phyloP scores from a whole-genome alignment of 1,140 invertebrate species.

The Drosophila kepulauana region DNA sequence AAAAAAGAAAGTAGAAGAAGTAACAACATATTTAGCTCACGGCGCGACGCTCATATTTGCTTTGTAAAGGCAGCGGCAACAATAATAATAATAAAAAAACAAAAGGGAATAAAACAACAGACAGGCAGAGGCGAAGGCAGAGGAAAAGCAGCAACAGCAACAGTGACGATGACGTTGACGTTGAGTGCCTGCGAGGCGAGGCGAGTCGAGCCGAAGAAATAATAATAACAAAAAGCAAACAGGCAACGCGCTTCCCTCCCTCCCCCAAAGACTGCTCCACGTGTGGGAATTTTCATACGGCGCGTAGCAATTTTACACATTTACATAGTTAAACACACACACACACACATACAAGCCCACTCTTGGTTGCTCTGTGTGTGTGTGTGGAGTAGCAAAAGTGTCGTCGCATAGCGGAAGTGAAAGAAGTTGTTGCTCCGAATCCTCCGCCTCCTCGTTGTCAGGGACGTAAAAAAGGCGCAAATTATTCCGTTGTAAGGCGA shows the following conservation, averaged over 20 bases:
- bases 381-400: slow-evolving; percentile 58
- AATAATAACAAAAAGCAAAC: slow-evolving; percentile 83
- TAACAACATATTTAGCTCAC: slow-evolving; percentile 77
- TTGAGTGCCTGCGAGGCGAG: slow-evolving; percentile 63
- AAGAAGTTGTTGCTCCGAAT: slow-evolving; percentile 67
- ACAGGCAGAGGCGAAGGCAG: not conserved
- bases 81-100: slow-evolving; percentile 67
- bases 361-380: not conserved
- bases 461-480: slow-evolving; percentile 61
- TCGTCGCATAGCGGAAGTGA: slow-evolving; percentile 78
- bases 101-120: slow-evolving; percentile 44
- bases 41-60: slow-evolving; percentile 74
- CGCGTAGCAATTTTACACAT: slow-evolving; percentile 82
- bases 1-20: slow-evolving; percentile 52
- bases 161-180: slow-evolving; percentile 53
- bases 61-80: slow-evolving; percentile 69
- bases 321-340: slow-evolving; percentile 80
- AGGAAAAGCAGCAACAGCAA: slow-evolving; percentile 13
- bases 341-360: slow-evolving; percentile 24
- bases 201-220: slow-evolving; percentile 56
- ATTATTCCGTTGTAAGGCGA: slow-evolving; percentile 75
- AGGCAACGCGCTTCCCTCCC: slow-evolving; percentile 26
- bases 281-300: slow-evolving; percentile 79
- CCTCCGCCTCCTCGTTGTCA: slow-evolving; percentile 18
- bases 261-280: not conserved